Evolutionary conservation across 2,797 vertebrate genomes (phyloP), one percentile per base, ranked within the genome.

Genomic region (Pterois miles): DNA sequence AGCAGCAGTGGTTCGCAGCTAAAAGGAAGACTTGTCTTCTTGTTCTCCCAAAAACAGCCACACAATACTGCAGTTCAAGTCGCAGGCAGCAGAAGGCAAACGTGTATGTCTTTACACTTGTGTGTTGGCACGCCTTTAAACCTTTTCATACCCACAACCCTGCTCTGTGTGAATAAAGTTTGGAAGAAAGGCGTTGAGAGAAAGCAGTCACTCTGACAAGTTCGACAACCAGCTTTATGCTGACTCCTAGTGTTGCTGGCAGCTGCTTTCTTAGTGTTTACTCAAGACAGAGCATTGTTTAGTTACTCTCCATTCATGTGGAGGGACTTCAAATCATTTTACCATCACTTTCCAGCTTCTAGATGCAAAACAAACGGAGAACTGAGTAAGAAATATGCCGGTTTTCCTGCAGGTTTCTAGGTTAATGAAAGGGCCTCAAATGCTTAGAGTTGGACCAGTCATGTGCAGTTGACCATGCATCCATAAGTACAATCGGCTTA

Each of bases 11-110:
- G 48, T 84, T 88, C 22, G 63, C 82, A 70, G 80, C 91, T 91
- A 81, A 94, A 93, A 88, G 81, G 88, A 93, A 90, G 88, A 92
- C 91, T 89, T 93, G 92, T 91, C 89, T 90, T 85, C 90, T 90
- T 93, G 83, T 90, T 86, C 72, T 63, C 65, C 64, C 29, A 16
- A 84, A n/a, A 46, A 88, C 84, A 73, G 70, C 53, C 33, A 22
- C 87, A 93, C 91, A 94, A 93, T 94, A 75, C 84, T 63, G 36
- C 31, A 36, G 75, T 93, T 94, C 77, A 90, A 84, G 74, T 81
- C 14, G 34, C 81, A 78, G 87, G 34, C 81, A 78, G 87, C 92
- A 93, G 90, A 93, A 90, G 91, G 90, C 88, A 16, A 88, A 89
- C 77, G 84, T 86, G 90, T 85, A 86, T 34, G 76, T 86, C 74